Base-by-base conservation (phyloP, 2,113 vertebrate species). In the Aythya baeri region DNA sequence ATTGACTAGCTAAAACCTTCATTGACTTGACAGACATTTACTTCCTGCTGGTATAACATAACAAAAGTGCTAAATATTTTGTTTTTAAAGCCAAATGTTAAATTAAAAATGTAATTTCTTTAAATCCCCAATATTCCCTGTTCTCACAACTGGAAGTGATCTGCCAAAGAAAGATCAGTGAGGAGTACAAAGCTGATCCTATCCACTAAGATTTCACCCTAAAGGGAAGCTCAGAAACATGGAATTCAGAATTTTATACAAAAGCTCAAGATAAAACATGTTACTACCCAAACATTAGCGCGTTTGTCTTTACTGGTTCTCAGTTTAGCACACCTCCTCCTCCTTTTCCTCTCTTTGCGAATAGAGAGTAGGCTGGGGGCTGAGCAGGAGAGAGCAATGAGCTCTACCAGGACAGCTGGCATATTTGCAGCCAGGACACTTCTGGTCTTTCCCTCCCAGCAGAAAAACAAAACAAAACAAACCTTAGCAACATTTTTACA, bases 281-380 rank as follows among this genome's bases (percentile, higher is more conserved):
- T 78, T 91, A 78, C 57, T 44, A 32, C 10, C 38, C 49, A 66
- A 86, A 44, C 1, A 11, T 34, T 75, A 71, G 61, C 0, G 1
- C 52, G 15, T 63, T 88, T 88, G 80, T 75, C 83, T 62, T 70
- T 67, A 55, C 80, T 80, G 59, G 23, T 32, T 83, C 86, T 91
- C 86, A 92, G 86, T 73, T 92, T 74, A 73, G 72, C 86, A 90
- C 75, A 58, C 31, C 70, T 83, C 83, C 83, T 62, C 83, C 62
- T 94, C 83, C 59, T 84, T 55, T n/a, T 66, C 63, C 57, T 93
- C 86, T 80, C 65, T 49, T 7, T 78, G 83, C 77, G 92, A 70
- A 86, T 17, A 62, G 8, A 57, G 1, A 88, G 65, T 14, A 5
- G 0, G 1, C 63, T 23, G 49, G 8, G 21, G 34, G 67, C 80